Percentiles rank a stretch among this genome's conserved stretches.
Evolutionary conservation across 2,797 vertebrate species (phyloP).

Genomic region (Lithobates pipiens): DNA sequence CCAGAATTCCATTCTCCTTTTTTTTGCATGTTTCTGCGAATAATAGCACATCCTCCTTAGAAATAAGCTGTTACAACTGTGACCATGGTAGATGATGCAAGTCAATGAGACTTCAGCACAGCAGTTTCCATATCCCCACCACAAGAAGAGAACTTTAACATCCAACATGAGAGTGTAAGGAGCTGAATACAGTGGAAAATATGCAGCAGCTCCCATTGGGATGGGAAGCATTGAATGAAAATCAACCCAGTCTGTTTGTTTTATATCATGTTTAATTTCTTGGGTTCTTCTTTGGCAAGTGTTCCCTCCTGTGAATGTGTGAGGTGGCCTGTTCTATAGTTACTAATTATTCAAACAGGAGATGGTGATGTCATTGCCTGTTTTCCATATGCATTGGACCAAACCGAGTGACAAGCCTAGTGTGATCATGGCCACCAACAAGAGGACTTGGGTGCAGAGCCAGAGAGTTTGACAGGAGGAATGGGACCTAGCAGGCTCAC

Average conservation of each 20-base stretch:
- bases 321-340: conserved; percentile 28
- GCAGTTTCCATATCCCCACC: conserved; percentile 14
- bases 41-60: no score
- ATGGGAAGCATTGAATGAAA: conserved; percentile 12
- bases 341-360: conserved; percentile 37
- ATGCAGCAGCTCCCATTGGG: conserved; percentile 6
- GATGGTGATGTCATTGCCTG: conserved; percentile 5
- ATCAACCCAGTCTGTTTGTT: conserved; percentile 32
- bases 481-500: no score
- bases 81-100: not conserved
- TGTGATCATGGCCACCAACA: no score
- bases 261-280: conserved; percentile 34
- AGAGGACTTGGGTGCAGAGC: no score
- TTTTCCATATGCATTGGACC: conserved; percentile 22
- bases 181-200: conserved; percentile 43
- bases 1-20: no score
- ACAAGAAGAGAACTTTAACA: conserved; percentile 13
- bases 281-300: conserved; percentile 20
- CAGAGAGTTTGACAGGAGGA: no score
- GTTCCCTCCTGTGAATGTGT: not conserved
- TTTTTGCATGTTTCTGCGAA: no score
- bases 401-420: not conserved
- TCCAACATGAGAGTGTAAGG: conserved; percentile 11
- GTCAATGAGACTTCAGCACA: not conserved
- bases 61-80: not conserved